Conservation (phyloP, 2,888 invertebrate species). For the Raillietiella orientalis region DNA sequence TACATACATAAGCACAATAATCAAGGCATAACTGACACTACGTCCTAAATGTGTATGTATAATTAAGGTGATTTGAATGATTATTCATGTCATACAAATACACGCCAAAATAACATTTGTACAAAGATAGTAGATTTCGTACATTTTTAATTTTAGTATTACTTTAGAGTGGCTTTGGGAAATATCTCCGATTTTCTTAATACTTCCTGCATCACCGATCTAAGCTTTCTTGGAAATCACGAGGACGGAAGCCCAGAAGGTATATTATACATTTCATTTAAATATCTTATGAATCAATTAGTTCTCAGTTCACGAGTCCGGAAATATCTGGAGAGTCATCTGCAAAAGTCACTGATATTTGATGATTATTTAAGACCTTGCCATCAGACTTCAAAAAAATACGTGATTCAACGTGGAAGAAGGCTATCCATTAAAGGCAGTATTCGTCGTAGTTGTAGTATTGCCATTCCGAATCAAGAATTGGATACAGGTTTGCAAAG, state of each 20-base stretch:
- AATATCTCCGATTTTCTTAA: constrained; percentile 74
- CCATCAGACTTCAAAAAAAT: background rate
- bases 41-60: too few species aligned
- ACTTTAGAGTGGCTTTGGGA: constrained; percentile 58
- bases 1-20: too few species aligned
- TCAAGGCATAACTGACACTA: too few species aligned
- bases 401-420: constrained; percentile 3
- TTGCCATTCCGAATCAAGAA: constrained; percentile 34
- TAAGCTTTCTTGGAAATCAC: constrained; percentile 74
- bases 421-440: constrained; percentile 66
- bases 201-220: constrained; percentile 86
- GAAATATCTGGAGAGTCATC: constrained; percentile 36
- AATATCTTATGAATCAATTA: constrained; percentile 11
- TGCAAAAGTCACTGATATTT: background rate
- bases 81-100: too few species aligned
- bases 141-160: constrained; percentile 2
- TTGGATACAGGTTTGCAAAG: background rate
- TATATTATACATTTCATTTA: constrained; percentile 7
- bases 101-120: constrained; percentile 2
- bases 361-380: background rate
- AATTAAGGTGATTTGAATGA: too few species aligned
- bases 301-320: constrained; percentile 48
- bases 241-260: constrained; percentile 56
- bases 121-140: constrained; percentile 1
- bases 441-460: constrained; percentile 70